phyloP scores from a whole-genome alignment of 2,113 vertebrate species.

The Chamaetylas fuelleborni region DNA sequence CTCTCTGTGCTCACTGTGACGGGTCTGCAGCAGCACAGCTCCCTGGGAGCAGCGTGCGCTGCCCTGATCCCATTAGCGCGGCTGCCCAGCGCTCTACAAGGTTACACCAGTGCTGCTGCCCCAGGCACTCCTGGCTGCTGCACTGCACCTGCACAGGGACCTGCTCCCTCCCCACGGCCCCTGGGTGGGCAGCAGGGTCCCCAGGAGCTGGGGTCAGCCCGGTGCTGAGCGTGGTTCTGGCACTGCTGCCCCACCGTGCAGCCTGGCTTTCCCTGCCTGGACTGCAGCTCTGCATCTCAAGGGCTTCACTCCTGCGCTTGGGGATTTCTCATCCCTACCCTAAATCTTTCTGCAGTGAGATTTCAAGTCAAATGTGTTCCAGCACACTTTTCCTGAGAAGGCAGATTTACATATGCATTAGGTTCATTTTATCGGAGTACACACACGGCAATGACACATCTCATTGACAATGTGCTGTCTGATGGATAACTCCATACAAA shows the following conservation, averaged over 20 bases:
- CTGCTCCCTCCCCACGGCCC: neutral
- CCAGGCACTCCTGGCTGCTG: accelerated
- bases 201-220: neutral
- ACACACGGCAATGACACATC: conserved; percentile 68
- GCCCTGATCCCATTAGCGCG: neutral
- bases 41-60: neutral
- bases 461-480: conserved; percentile 67
- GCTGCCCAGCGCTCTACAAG: neutral
- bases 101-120: neutral
- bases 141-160: accelerated
- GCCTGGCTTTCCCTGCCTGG: accelerated
- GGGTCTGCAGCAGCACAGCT: neutral
- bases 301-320: neutral
- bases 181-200: neutral
- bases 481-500: conserved; percentile 69
- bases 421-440: conserved; percentile 69
- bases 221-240: accelerated
- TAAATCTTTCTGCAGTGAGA: conserved; percentile 48
- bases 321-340: conserved; percentile 41
- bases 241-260: accelerated
- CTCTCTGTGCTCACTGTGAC: neutral
- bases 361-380: conserved; percentile 68
- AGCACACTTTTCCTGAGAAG: conserved; percentile 64
- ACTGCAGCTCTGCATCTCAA: neutral
- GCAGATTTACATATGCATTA: conserved; percentile 75